These are phyloP conservation scores for Corvus hawaiiensis DNA, from an alignment of 2,113 vertebrate species.

Conservation along the genomic window DNA sequence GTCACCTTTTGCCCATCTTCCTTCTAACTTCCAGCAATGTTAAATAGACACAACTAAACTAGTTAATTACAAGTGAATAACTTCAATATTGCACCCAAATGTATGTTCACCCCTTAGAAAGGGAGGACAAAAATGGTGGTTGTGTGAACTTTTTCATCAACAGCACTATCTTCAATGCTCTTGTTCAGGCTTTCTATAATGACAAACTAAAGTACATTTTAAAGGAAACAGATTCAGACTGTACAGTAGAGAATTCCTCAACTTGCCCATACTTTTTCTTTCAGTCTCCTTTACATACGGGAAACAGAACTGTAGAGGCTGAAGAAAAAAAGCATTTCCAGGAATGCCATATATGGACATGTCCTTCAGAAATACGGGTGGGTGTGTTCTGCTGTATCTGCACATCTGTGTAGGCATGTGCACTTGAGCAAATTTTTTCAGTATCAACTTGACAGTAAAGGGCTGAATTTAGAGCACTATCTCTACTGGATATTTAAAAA, in stretches of 20 bases:
- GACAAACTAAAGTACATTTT: not conserved
- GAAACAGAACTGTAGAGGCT: not conserved
- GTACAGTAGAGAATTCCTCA: not conserved
- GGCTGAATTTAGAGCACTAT: not conserved
- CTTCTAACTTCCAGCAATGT: not conserved
- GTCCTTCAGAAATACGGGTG: not conserved
- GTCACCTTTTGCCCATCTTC: not conserved
- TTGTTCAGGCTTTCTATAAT: not conserved
- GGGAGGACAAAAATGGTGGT: not conserved
- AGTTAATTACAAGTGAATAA: not conserved
- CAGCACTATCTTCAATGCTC: not conserved
- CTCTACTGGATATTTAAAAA: not conserved
- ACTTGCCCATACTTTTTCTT: not conserved
- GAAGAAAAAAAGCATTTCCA: not conserved
- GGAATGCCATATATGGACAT: not conserved
- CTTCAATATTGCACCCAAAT: not conserved
- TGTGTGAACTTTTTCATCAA: not conserved
- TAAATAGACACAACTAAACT: not conserved
- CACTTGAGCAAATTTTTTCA: not conserved
- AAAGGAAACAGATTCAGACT: not conserved
- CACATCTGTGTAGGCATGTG: not conserved
- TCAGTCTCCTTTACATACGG: not conserved
- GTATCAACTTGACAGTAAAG: not conserved
- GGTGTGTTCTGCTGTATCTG: not conserved
- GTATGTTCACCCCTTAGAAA: not conserved